These are phyloP conservation scores for Cataglyphis livida DNA, from an alignment of 2,888 invertebrate species.

Conservation along the genomic window DNA sequence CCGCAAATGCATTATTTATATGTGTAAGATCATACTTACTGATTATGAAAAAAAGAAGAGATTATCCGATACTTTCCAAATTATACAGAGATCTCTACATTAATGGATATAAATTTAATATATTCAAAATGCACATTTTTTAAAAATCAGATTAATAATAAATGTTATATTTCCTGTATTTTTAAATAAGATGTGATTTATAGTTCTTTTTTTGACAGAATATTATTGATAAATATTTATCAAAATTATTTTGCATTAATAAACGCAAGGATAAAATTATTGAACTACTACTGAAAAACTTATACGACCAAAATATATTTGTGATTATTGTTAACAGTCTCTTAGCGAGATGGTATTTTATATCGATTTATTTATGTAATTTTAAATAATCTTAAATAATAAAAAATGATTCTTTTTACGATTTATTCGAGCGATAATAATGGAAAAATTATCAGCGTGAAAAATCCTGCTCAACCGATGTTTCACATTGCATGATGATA, in stretches of 20 bases:
- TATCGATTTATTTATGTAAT: background rate
- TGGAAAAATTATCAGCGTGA: background rate
- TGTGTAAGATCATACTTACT: background rate
- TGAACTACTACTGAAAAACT: background rate
- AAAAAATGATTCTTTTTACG: background rate
- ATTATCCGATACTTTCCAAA: background rate
- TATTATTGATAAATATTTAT: background rate
- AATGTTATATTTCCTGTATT: background rate
- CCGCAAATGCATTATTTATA: background rate
- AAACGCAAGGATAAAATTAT: background rate
- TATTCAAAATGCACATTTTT: background rate
- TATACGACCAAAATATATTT: background rate
- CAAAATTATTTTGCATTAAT: background rate
- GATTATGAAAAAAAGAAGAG: background rate
- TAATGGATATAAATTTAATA: background rate
- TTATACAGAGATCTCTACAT: background rate
- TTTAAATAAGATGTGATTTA: background rate
- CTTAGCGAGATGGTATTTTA: background rate
- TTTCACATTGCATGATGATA: constrained; percentile 10
- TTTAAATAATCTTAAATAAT: constrained; percentile 9
- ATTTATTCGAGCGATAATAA: constrained; percentile 24
- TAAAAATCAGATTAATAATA: background rate
- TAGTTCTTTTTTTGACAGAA: background rate
- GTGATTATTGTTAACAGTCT: background rate
- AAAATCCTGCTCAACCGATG: background rate